These are phyloP conservation scores for Vanacampus margaritifer DNA, from an alignment of 2,113 vertebrate species.

Conservation along the genomic window DNA sequence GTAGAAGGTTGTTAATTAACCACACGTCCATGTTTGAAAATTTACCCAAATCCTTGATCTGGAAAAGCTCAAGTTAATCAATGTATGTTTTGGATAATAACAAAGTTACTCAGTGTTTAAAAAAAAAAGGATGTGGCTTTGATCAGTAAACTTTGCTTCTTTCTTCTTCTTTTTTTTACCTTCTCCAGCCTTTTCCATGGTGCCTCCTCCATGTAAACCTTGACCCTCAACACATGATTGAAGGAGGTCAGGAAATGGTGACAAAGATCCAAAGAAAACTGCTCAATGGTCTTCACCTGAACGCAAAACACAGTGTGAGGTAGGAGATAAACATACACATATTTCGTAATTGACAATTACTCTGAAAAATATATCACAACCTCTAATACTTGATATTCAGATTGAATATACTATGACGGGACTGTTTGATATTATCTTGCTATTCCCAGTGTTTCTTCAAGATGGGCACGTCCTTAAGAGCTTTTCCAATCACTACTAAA, in stretches of 20 bases:
- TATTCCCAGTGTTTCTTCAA: background rate
- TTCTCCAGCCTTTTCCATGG: constrained; percentile 83
- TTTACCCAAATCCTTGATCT: background rate
- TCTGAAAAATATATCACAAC: background rate
- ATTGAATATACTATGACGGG: background rate
- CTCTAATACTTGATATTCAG: background rate
- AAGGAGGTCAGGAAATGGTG: constrained; percentile 83
- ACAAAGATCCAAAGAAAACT: constrained; percentile 83
- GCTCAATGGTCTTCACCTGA: constrained; percentile 80
- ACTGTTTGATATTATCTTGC: background rate
- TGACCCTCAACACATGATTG: constrained; percentile 78
- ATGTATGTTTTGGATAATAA: background rate
- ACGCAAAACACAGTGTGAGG: constrained; percentile 4
- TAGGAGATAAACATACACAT: background rate
- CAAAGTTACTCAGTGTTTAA: background rate
- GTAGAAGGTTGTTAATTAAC: background rate
- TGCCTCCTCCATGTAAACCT: constrained; percentile 78
- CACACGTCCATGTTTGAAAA: background rate
- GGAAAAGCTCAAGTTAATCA: background rate
- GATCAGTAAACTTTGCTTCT: too few species aligned
- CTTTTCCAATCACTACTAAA: background rate
- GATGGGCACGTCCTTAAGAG: background rate
- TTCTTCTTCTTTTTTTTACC: too few species aligned
- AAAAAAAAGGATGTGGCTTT: background rate
- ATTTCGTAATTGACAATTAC: background rate